Conservation (phyloP, 2,888 invertebrate genomes). For the Arctia plantaginis region DNA sequence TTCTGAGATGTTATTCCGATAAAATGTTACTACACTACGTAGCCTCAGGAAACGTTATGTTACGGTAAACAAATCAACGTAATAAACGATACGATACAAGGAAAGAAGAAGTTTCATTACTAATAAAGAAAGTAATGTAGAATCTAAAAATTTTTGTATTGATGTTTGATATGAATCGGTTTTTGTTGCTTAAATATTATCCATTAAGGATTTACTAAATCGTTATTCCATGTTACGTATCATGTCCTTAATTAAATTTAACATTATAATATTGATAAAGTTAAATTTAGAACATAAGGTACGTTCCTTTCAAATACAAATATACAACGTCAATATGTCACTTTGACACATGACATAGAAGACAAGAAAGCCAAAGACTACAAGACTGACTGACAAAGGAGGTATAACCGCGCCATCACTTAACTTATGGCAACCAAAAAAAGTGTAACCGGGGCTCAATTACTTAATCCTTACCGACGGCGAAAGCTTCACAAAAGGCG, state of each 20-base stretch:
- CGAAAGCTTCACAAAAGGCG: conserved; percentile 26
- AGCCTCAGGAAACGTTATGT: background rate
- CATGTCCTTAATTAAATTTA: background rate
- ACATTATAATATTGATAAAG: too few relatives aligned
- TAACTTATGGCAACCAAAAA: conserved; percentile 17
- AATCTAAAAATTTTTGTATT: background rate
- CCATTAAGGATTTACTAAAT: background rate
- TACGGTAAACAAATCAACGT: conserved; percentile 2
- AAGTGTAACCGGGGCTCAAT: conserved; percentile 19
- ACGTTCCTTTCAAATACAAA: background rate
- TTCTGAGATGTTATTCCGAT: conserved; percentile 14
- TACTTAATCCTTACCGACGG: conserved; percentile 22
- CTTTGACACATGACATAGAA: conserved; percentile 8
- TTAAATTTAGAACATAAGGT: background rate
- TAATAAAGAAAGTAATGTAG: background rate
- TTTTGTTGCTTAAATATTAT: too few relatives aligned
- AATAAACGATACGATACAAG: background rate
- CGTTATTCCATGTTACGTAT: background rate
- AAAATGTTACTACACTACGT: conserved; percentile 11
- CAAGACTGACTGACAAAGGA: conserved; percentile 6
- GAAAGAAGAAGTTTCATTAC: background rate
- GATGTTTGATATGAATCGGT: background rate
- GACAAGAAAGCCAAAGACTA: conserved; percentile 7
- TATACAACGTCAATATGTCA: background rate
- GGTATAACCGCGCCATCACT: conserved; percentile 11